These are phyloP conservation scores for Chalcis sispes DNA, from an alignment of 2,888 invertebrate species.

Conservation along the genomic window DNA sequence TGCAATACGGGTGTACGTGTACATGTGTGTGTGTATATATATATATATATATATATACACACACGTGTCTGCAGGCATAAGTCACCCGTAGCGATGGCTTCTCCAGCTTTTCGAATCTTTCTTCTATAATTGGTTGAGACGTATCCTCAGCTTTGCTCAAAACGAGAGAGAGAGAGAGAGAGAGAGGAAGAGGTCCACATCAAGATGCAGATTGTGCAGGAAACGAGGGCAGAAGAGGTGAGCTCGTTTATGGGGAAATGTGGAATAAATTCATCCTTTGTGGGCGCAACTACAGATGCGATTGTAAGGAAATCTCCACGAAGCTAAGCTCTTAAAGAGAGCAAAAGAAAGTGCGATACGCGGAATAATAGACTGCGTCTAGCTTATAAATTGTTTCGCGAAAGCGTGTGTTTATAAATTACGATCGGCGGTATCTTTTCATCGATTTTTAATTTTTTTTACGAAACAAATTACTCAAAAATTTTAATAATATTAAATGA, in stretches of 20 bases:
- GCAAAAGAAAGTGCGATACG: not conserved
- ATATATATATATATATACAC: not conserved
- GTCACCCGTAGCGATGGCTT: slow-evolving; percentile 27
- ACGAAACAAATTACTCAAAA: too few relatives aligned
- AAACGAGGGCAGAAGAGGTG: not conserved
- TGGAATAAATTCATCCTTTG: slow-evolving; percentile 40
- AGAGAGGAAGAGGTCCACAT: not conserved
- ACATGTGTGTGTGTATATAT: not conserved
- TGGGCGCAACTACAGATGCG: slow-evolving; percentile 30
- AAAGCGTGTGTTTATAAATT: too few relatives aligned
- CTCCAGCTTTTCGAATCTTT: slow-evolving; percentile 22
- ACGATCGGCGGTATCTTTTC: too few relatives aligned
- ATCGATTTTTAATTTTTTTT: too few relatives aligned
- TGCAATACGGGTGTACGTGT: not conserved
- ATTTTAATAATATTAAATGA: too few relatives aligned
- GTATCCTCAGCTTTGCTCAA: slow-evolving; percentile 8
- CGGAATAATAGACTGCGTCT: too few relatives aligned
- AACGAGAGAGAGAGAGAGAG: slow-evolving; percentile 7
- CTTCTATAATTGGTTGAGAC: slow-evolving; percentile 44
- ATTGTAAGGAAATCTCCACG: slow-evolving; percentile 47
- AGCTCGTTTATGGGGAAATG: slow-evolving; percentile 44
- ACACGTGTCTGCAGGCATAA: slow-evolving; percentile 13
- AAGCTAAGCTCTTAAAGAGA: not conserved
- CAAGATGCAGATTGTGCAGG: not conserved
- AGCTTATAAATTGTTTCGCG: too few relatives aligned